Evolutionary conservation across 1,140 invertebrate genomes (phyloP).

Genomic region (Orchesella cincta): DNA sequence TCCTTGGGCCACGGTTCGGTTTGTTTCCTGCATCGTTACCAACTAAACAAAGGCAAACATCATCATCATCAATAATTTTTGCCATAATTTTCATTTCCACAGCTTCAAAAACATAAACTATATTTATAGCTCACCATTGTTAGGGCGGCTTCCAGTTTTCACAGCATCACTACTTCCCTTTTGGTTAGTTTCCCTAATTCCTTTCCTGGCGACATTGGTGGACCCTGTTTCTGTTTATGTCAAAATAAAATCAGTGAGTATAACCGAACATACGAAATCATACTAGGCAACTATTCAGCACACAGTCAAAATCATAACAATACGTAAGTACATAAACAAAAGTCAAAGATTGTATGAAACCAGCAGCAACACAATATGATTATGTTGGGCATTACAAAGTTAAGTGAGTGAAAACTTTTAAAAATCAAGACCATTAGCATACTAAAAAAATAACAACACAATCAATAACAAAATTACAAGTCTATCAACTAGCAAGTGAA

Average conservation of each 20-base stretch:
- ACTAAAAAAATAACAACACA: neutral
- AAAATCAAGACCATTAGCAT: neutral
- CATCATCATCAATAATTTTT: neutral
- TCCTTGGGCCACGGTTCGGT: conserved; percentile 54
- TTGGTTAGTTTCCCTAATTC: conserved; percentile 49
- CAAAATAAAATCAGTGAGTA: no score
- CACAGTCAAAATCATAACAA: conserved; percentile 1
- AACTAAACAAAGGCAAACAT: conserved; percentile 31
- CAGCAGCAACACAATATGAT: neutral
- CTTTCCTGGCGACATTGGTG: conserved; percentile 36
- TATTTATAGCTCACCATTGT: no score
- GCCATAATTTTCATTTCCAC: neutral
- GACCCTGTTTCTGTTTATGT: conserved; percentile 38
- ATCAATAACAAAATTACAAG: neutral
- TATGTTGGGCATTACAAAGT: neutral
- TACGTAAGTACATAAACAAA: neutral
- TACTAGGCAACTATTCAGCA: no score
- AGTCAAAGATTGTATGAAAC: neutral
- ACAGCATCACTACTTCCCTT: conserved; percentile 17
- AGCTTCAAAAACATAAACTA: no score
- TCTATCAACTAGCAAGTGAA: no score
- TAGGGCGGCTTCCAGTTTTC: conserved; percentile 8
- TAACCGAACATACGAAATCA: no score
- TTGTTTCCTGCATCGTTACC: conserved; percentile 52
- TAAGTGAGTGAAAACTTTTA: neutral